A percentile compares a stretch with the other conserved stretches of the same genome.
phyloP scores from a whole-genome alignment of 92 coral and sea anemone genomes.

The Parazoanthus swiftii region DNA sequence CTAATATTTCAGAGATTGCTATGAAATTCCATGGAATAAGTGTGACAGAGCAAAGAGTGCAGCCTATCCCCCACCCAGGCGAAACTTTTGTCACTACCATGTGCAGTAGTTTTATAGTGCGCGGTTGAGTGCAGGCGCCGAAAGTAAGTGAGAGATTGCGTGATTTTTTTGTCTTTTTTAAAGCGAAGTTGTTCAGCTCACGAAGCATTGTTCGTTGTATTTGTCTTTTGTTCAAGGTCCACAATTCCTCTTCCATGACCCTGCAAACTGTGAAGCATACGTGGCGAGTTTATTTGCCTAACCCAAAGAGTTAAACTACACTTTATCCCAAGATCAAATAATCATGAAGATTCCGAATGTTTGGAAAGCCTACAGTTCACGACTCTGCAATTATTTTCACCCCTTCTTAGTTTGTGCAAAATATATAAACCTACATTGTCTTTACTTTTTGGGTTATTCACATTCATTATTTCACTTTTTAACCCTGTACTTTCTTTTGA shows the following conservation, averaged over 20 bases:
- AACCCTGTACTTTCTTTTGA: too few species aligned
- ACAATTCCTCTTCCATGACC: not conserved
- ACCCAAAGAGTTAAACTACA: not conserved
- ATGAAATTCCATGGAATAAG: not conserved
- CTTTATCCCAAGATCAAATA: not conserved
- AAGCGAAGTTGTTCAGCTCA: not conserved
- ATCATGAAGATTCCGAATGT: not conserved
- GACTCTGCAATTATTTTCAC: not conserved
- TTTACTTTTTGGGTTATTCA: not conserved
- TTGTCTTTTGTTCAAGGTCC: not conserved
- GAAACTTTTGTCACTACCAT: not conserved
- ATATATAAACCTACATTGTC: not conserved
- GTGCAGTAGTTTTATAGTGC: slow-evolving; percentile 1
- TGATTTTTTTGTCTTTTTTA: not conserved
- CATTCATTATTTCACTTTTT: too few species aligned
- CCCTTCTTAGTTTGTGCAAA: not conserved
- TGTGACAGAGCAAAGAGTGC: not conserved
- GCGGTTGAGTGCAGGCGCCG: slow-evolving; percentile 3
- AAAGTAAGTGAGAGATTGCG: too few species aligned
- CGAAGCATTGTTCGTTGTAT: not conserved
- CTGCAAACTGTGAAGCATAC: not conserved
- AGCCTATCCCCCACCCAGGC: slow-evolving; percentile 4
- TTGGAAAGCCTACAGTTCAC: not conserved
- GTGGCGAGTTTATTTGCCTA: not conserved
- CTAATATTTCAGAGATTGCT: not conserved